Evolutionary conservation across 2,888 invertebrate species (phyloP), one percentile per base, ranked within the genome.

Genomic region (Xylota sylvarum): DNA sequence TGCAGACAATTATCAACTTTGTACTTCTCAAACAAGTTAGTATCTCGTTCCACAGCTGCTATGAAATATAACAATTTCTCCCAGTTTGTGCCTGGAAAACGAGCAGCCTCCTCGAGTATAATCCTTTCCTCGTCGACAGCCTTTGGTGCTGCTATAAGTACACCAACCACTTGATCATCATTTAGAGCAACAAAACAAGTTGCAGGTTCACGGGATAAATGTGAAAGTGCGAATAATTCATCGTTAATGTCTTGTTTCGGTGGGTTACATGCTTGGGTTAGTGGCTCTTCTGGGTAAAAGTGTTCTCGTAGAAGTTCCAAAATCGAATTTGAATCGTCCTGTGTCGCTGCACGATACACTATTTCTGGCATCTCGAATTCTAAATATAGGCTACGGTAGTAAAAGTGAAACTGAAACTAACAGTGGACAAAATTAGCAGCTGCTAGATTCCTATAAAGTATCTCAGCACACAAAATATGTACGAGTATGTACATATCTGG

Each of bases 211-310:
- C 23, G 23, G 23, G 23, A 23, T 23, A 23, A 3, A 23, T 23
- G 23, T 23, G 23, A 23, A 1, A 23, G 23, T 23, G 23, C 23
- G 23, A 23, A 23, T 3, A 23, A 23, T 50, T 90, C 89, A 85
- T 92, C 92, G 10, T 88, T 89, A 3, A 81, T 77, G 5, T 89
- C 89, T 1, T 90, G 91, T 14, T 90, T 88, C 5, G 88, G 88
- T 0, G 91, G 91, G 7, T 88, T 88, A 35, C 88, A 89, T 32
- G 90, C 91, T 1, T 81, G 70, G 3, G 90, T 91, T 2, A 92
- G 73, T 1, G 92, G 92, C 50, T 92, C 92, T 43, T 92, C 92
- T 0, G 73, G 88, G 43, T 91, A 92, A 58, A 90, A 92, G 73
- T 91, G 89, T 3, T 52, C 50, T 9, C 89, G 89, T 2, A 92